These are phyloP conservation scores for Ametastegia equiseti DNA, from an alignment of 2,888 invertebrate genomes.

Conservation along the genomic window DNA sequence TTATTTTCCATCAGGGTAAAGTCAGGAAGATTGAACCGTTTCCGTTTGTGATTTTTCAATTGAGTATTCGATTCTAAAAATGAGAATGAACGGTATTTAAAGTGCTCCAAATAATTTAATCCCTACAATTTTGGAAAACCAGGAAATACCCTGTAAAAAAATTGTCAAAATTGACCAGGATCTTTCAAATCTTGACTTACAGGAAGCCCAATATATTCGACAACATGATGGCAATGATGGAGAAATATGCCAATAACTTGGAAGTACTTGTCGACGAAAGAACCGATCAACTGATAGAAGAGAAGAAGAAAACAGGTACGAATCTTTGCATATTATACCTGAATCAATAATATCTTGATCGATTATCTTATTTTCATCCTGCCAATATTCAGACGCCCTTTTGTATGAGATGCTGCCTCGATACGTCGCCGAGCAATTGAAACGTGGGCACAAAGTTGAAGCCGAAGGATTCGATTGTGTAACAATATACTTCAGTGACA, in stretches of 20 bases:
- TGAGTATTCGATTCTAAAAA: too few relatives aligned
- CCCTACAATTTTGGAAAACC: too few relatives aligned
- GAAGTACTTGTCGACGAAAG: slow-evolving; percentile 96
- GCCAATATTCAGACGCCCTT: slow-evolving; percentile 83
- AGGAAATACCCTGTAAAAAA: background rate
- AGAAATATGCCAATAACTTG: slow-evolving; percentile 96
- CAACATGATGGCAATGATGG: slow-evolving; percentile 99
- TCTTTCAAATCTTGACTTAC: slow-evolving; percentile 51
- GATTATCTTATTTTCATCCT: background rate
- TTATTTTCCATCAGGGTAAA: too few relatives aligned
- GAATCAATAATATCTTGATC: background rate
- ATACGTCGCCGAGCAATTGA: slow-evolving; percentile 95
- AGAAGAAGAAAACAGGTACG: slow-evolving; percentile 95
- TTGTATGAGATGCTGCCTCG: slow-evolving; percentile 92
- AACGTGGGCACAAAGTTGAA: slow-evolving; percentile 92
- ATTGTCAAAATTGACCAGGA: background rate
- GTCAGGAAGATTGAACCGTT: too few relatives aligned
- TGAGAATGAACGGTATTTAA: too few relatives aligned
- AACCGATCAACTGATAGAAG: slow-evolving; percentile 94
- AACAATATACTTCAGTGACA: slow-evolving; percentile 97
- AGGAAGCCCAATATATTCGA: slow-evolving; percentile 98
- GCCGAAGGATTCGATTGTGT: slow-evolving; percentile 94
- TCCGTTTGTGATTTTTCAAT: too few relatives aligned
- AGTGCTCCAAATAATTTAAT: too few relatives aligned
- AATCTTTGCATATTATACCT: too few relatives aligned